Percentiles rank a stretch among this genome's conserved stretches.
These are phyloP conservation scores for Hyposmocoma kahamanoa DNA, from an alignment of 1,140 invertebrate species.

Conservation along the genomic window DNA sequence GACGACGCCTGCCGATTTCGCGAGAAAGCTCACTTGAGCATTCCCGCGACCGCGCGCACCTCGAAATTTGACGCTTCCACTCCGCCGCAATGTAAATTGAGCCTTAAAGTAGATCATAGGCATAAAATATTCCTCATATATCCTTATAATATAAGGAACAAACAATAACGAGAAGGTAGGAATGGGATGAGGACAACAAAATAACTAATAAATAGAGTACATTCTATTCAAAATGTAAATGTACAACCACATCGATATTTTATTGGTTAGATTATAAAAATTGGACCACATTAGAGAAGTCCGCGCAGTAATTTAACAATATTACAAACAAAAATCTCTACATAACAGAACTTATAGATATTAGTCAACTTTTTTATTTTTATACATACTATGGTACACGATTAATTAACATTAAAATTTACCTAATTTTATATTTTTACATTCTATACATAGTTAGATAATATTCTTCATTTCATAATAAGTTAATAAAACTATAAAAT, in stretches of 20 bases:
- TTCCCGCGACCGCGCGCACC: too few species aligned
- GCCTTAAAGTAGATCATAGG: too few species aligned
- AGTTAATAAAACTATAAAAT: conserved; percentile 74
- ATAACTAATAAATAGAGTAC: conserved; percentile 49
- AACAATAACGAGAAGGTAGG: neutral
- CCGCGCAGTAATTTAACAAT: conserved; percentile 69
- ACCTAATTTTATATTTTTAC: conserved; percentile 66
- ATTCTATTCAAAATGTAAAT: conserved; percentile 57
- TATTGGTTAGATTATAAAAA: conserved; percentile 74
- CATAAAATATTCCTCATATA: too few species aligned
- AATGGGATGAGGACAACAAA: conserved; percentile 19
- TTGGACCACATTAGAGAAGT: conserved; percentile 68
- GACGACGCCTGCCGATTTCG: too few species aligned
- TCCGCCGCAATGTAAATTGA: too few species aligned
- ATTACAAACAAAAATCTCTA: conserved; percentile 73
- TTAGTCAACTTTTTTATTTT: conserved; percentile 73
- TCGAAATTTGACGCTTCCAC: too few species aligned
- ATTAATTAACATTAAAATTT: conserved; percentile 66
- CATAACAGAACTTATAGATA: conserved; percentile 72
- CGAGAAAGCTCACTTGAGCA: too few species aligned
- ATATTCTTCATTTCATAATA: conserved; percentile 69
- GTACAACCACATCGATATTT: conserved; percentile 73
- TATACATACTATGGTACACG: conserved; percentile 69
- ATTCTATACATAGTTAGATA: conserved; percentile 69
- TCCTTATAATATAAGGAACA: too few species aligned